Percentiles rank a stretch among this genome's conserved stretches.
phyloP scores from a whole-genome alignment of 2,797 vertebrate species.

The Tamandua tetradactyla region DNA sequence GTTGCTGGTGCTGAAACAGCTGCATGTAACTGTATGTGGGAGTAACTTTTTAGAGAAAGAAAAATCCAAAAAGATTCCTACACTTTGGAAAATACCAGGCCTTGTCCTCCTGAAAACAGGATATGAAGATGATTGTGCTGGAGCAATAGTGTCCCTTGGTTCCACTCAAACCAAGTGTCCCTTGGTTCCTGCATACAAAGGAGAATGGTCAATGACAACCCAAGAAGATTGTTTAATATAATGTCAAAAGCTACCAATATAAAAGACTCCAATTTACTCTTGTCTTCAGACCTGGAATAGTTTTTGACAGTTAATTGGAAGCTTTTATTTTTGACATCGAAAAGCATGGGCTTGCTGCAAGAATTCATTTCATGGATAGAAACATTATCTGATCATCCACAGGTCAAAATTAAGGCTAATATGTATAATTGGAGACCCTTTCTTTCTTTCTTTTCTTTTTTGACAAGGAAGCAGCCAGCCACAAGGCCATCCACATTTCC shows the following conservation, averaged over 20 bases:
- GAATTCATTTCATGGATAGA: slow-evolving; percentile 74
- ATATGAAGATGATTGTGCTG: background rate
- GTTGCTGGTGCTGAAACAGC: background rate
- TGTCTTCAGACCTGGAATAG: slow-evolving; percentile 72
- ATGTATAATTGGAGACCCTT: slow-evolving; percentile 76
- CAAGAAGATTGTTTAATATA: slow-evolving; percentile 74
- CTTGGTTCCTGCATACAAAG: slow-evolving; percentile 65
- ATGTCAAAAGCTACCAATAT: slow-evolving; percentile 77
- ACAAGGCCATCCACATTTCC: slow-evolving; percentile 47
- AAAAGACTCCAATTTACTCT: slow-evolving; percentile 76
- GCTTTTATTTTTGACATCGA: slow-evolving; percentile 79
- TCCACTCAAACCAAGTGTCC: slow-evolving; percentile 36
- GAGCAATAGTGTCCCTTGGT: slow-evolving; percentile 27
- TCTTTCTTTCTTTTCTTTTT: slow-evolving; percentile 12
- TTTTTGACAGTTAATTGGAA: slow-evolving; percentile 81
- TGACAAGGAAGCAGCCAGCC: slow-evolving; percentile 65
- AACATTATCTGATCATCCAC: slow-evolving; percentile 78
- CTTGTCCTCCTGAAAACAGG: slow-evolving; percentile 24
- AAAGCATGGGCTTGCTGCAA: slow-evolving; percentile 69
- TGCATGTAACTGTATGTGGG: background rate
- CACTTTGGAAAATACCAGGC: background rate
- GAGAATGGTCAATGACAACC: slow-evolving; percentile 60
- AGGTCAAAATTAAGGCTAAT: slow-evolving; percentile 80
- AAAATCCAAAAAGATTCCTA: background rate
- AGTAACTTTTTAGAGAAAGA: background rate